Conservation (phyloP, 2,888 invertebrate genomes). For the Drepanosiphum platanoidis region DNA sequence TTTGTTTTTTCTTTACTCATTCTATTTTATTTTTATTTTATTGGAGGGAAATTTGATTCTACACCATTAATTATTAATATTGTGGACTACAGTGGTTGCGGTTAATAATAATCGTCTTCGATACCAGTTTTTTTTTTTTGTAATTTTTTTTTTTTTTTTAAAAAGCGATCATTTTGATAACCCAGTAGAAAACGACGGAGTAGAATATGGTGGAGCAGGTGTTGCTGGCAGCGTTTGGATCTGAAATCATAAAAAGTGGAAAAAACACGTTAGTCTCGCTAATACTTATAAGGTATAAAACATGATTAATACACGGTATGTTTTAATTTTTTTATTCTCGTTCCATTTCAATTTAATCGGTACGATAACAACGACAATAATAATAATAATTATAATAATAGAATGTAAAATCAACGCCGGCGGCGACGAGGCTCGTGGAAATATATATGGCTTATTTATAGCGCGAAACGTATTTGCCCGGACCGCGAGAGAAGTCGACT, state of each 20-base stretch:
- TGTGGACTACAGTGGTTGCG: constrained; percentile 29
- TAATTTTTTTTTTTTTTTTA: too few relatives aligned
- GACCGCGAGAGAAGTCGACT: neutral
- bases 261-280: neutral
- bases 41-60: constrained; percentile 14
- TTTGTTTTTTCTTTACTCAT: neutral
- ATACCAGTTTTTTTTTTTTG: neutral
- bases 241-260: constrained; percentile 21
- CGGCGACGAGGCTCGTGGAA: neutral
- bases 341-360: neutral
- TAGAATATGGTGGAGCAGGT: constrained; percentile 14
- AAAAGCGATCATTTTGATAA: constrained; percentile 31
- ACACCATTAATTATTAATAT: neutral
- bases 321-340: neutral
- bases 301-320: neutral
- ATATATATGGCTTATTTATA: constrained; percentile 15
- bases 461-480: neutral
- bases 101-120: neutral
- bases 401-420: constrained; percentile 7
- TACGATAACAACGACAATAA: neutral
- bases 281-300: neutral
- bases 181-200: constrained; percentile 36
- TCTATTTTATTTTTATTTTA: neutral
- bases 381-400: neutral
- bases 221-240: constrained; percentile 43